Evolutionary conservation across 1,140 invertebrate species (phyloP).

Genomic region (Listronotus bonariensis): DNA sequence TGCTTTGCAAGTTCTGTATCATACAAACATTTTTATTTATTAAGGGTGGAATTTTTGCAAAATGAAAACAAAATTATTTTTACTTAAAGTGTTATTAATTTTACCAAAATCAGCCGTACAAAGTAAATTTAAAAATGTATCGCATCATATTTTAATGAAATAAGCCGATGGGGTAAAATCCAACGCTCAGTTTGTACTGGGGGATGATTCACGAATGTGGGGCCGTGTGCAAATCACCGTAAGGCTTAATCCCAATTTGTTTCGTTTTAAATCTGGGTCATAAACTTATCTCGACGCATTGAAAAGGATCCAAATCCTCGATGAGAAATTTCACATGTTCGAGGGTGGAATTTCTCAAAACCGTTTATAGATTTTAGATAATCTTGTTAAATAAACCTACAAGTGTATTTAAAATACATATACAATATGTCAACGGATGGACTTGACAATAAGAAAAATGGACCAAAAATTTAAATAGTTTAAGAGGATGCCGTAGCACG

Average conservation of each 20-base stretch:
- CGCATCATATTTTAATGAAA: no score
- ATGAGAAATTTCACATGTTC: conserved; percentile 44
- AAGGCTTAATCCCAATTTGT: conserved; percentile 50
- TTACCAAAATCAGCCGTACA: no score
- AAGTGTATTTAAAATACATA: not conserved
- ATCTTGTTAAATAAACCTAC: conserved; percentile 16
- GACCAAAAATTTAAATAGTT: no score
- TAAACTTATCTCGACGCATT: conserved; percentile 41
- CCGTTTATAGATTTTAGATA: conserved; percentile 14
- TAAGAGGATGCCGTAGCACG: no score
- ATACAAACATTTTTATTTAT: no score
- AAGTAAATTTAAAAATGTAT: no score
- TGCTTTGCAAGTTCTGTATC: no score
- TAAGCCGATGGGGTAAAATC: not conserved
- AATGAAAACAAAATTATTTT: no score
- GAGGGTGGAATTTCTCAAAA: conserved; percentile 7
- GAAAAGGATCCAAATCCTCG: conserved; percentile 32
- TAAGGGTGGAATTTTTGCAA: no score
- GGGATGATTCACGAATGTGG: conserved; percentile 32
- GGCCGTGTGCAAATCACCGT: conserved; percentile 52
- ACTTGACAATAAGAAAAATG: no score
- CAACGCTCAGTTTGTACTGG: conserved; percentile 21
- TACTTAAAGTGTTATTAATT: no score
- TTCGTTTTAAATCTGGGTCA: conserved; percentile 53
- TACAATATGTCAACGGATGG: no score